Evolutionary conservation across 2,113 vertebrate species (phyloP).

Genomic region (Cromileptes altivelis): DNA sequence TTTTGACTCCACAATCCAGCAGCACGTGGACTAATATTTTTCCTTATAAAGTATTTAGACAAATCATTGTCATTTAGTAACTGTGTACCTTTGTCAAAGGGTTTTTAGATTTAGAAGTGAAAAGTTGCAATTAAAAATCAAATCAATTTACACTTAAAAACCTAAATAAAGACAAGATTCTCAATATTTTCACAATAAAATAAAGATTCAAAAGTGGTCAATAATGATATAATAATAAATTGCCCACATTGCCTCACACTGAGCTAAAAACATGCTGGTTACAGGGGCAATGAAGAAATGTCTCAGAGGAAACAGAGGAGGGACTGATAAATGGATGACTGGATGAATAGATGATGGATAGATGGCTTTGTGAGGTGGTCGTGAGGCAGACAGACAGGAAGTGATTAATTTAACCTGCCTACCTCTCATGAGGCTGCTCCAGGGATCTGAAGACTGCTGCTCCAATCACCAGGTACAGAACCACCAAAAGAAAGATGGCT

Average conservation of each 20-base stretch:
- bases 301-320: neutral
- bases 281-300: no score
- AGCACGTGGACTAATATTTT: neutral
- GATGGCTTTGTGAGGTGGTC: neutral
- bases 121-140: neutral
- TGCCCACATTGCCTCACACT: neutral
- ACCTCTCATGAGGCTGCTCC: conserved; percentile 95
- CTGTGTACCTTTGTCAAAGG: no score
- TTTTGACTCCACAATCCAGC: no score
- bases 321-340: neutral
- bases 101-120: neutral
- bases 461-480: conserved; percentile 95
- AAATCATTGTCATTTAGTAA: no score
- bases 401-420: conserved; percentile 13
- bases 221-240: neutral
- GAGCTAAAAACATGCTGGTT: no score
- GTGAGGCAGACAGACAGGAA: conserved; percentile 1
- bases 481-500: conserved; percentile 95
- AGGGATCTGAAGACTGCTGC: conserved; percentile 94
- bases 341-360: neutral
- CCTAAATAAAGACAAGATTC: neutral
- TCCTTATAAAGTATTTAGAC: neutral
- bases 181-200: neutral
- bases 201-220: neutral
- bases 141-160: no score